Percentiles rank a stretch among this genome's conserved stretches.
These are phyloP conservation scores for Thripadectes ignobilis DNA, from an alignment of 2,797 vertebrate genomes.

Conservation along the genomic window DNA sequence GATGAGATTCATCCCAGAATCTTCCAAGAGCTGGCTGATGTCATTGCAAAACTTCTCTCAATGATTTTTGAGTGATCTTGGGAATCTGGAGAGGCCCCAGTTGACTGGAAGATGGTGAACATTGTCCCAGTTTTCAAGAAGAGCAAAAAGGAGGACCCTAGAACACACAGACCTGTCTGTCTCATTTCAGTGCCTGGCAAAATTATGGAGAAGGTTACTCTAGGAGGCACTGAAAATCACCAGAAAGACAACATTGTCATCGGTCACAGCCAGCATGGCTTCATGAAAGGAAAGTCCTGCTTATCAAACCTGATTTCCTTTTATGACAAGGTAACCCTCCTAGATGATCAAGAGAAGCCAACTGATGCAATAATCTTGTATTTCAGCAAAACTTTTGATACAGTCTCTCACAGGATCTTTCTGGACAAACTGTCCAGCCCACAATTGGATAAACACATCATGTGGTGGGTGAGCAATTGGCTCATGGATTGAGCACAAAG, in stretches of 20 bases:
- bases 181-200: background rate
- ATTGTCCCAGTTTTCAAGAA: background rate
- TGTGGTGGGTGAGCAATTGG: background rate
- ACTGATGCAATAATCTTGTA: background rate
- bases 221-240: background rate
- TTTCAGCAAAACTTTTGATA: background rate
- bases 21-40: background rate
- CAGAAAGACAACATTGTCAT: background rate
- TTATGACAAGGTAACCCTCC: background rate
- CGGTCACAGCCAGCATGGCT: background rate
- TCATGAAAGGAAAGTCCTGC: background rate
- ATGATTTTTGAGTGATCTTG: background rate
- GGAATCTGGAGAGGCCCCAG: background rate
- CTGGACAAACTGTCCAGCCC: background rate
- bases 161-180: background rate
- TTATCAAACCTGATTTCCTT: background rate
- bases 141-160: background rate
- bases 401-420: background rate
- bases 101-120: background rate
- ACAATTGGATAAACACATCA: background rate
- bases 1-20: background rate
- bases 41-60: background rate
- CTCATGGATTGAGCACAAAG: background rate
- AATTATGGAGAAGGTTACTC: background rate
- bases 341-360: background rate